Evolutionary conservation across 1,140 invertebrate genomes (phyloP).

Genomic region (Polypedilum vanderplanki): DNA sequence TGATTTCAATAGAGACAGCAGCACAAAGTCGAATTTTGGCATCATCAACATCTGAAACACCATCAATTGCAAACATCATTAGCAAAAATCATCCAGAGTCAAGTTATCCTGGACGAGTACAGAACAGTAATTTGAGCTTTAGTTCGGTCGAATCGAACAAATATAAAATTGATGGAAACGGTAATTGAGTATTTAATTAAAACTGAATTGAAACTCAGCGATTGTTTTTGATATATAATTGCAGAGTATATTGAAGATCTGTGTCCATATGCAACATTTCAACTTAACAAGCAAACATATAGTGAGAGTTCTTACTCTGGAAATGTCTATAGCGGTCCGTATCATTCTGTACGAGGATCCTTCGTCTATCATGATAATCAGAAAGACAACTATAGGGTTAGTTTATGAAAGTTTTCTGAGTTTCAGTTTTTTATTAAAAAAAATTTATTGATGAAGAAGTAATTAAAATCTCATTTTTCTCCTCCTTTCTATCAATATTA

Average conservation of each 20-base stretch:
- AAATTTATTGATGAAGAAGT: no score
- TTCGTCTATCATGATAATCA: constrained; percentile 83
- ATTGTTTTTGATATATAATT: not conserved
- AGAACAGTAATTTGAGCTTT: constrained; percentile 43
- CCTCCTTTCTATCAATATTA: constrained; percentile 39
- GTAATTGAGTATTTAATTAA: constrained; percentile 30
- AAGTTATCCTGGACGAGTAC: constrained; percentile 57
- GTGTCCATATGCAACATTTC: constrained; percentile 85
- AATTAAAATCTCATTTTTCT: not conserved
- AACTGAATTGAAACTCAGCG: not conserved
- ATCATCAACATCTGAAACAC: constrained; percentile 51
- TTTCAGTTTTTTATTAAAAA: not conserved
- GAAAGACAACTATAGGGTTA: constrained; percentile 48
- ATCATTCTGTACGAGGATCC: constrained; percentile 76
- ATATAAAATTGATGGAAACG: constrained; percentile 49
- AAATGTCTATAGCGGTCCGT: constrained; percentile 75
- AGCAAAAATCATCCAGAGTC: constrained; percentile 69
- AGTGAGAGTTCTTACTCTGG: constrained; percentile 84
- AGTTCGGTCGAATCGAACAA: constrained; percentile 44
- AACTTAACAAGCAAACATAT: constrained; percentile 75
- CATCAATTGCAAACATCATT: constrained; percentile 63
- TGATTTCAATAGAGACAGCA: constrained; percentile 35
- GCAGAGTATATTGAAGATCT: constrained; percentile 81
- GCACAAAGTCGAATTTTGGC: constrained; percentile 40
- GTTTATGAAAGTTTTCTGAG: constrained; percentile 32